Conservation (phyloP, 2,888 invertebrate species). For the Panzeria rudis region DNA sequence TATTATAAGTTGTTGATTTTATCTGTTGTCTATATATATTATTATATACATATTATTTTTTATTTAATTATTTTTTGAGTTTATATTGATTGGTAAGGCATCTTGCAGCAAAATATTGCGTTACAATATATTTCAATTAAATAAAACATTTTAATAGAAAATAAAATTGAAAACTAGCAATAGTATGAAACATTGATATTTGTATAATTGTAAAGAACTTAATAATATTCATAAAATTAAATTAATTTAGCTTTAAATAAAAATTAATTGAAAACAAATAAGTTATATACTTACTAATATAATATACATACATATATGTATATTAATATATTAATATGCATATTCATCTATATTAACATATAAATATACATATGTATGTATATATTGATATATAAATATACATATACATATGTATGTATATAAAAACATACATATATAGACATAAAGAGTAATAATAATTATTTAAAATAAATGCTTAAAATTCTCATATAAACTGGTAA, state of each 20-base stretch:
- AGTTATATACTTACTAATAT: no score
- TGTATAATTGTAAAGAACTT: constrained; percentile 69
- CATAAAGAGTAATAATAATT: constrained; percentile 21
- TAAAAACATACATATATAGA: not conserved
- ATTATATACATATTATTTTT: not conserved
- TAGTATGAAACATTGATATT: constrained; percentile 70
- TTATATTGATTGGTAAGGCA: constrained; percentile 19
- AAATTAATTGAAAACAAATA: constrained; percentile 34
- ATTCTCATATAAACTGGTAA: constrained; percentile 60
- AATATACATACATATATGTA: no score
- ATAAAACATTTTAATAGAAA: constrained; percentile 45
- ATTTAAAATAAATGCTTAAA: constrained; percentile 51
- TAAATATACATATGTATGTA: not conserved
- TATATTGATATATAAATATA: not conserved
- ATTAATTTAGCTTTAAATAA: constrained; percentile 50
- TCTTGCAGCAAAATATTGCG: constrained; percentile 11
- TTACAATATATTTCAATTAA: constrained; percentile 33
- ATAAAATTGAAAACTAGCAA: constrained; percentile 55
- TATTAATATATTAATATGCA: not conserved
- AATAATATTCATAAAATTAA: constrained; percentile 46
- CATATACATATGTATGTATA: not conserved
- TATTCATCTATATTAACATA: not conserved
- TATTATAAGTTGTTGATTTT: constrained; percentile 23
- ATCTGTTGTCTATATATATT: constrained; percentile 1
- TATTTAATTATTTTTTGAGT: constrained; percentile 29